Evolutionary conservation across 2,888 invertebrate genomes (phyloP).

Genomic region (Ormia ochracea): DNA sequence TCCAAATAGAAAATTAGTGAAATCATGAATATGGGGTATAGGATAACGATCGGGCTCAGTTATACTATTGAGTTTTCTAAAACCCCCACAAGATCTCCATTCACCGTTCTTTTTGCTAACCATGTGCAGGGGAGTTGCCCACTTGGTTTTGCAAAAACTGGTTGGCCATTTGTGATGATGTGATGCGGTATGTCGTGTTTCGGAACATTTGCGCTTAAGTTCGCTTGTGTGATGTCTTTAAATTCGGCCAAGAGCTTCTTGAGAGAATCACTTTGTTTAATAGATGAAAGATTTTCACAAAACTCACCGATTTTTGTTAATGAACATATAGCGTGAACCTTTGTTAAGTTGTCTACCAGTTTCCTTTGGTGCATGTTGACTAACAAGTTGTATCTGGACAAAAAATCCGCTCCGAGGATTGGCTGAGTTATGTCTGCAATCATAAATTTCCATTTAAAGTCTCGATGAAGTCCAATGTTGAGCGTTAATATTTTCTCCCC

Average conservation of each 20-base stretch:
- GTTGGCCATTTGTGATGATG: constrained; percentile 53
- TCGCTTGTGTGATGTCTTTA: constrained; percentile 14
- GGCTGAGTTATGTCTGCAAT: constrained; percentile 50
- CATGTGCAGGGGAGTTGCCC: constrained; percentile 70
- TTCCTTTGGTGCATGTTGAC: constrained; percentile 19
- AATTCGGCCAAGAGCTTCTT: constrained; percentile 33
- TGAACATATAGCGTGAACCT: neutral
- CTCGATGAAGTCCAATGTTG: constrained; percentile 36
- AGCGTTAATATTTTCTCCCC: constrained; percentile 30
- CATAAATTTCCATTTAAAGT: constrained; percentile 35
- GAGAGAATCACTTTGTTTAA: constrained; percentile 27
- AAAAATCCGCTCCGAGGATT: constrained; percentile 52
- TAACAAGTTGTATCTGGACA: constrained; percentile 3
- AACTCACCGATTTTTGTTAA: neutral
- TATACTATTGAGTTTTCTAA: constrained; percentile 2
- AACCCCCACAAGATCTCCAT: constrained; percentile 32
- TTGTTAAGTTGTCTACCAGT: constrained; percentile 30
- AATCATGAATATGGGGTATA: constrained; percentile 52
- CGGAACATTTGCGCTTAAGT: neutral
- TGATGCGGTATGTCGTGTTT: constrained; percentile 40
- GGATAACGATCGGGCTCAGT: constrained; percentile 49
- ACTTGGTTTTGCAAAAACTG: constrained; percentile 62
- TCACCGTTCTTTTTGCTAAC: constrained; percentile 25
- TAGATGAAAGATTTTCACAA: neutral
- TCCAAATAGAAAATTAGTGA: constrained; percentile 27